Base-by-base conservation (phyloP, 2,797 vertebrate species). In the Eremophila alpestris region DNA sequence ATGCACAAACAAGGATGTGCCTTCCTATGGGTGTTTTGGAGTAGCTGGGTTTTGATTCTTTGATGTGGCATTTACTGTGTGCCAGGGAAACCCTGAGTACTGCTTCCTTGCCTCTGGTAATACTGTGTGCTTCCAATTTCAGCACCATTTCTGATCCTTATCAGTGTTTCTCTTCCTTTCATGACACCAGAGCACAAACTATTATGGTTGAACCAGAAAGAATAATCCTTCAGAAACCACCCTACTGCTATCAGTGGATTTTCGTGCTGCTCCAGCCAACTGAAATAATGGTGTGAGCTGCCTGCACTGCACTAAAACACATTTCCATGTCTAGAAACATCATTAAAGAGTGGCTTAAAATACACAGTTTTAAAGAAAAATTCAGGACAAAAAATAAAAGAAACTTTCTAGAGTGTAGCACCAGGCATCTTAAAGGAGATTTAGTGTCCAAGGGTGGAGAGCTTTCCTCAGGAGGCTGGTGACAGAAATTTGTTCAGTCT, bases 381-480 rank as follows among this genome's bases (percentile, higher is more conserved):
- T 54, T 82, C 38, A 88, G 67, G n/a, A 65, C 27, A 82, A 40
- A 82, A 74, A 63, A 65, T 2, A 73, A 34, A 73, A 83, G 12
- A 46, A 83, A 34, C 19, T 75, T 93, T 43, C 10, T 55, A 13
- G 55, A 55, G 23, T 0, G 1, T 15, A 54, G 40, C 55, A 84
- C 23, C n/a, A 30, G 32, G 17, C 40, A 55, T 77, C 52, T 30
- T 46, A 27, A 27, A 20, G 27, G 40, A 94, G 75, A 94, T 93
- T 91, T 75, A 89, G 36, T 67, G 65, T 89, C 30, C 21, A 34
- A 27, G 22, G 7, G 4, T 85, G 30, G 56, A 64, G 76, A 93
- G 60, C 32, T 93, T 89, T 93, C 43, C 60, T 85, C 36, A 49
- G 78, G 40, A 92, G 34, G 30, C 32, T 34, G 59, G 58, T 45